These are phyloP conservation scores for Mastigias papua DNA, from an alignment of 30 jellyfish, hydroid and myxozoan species.

Conservation along the genomic window DNA sequence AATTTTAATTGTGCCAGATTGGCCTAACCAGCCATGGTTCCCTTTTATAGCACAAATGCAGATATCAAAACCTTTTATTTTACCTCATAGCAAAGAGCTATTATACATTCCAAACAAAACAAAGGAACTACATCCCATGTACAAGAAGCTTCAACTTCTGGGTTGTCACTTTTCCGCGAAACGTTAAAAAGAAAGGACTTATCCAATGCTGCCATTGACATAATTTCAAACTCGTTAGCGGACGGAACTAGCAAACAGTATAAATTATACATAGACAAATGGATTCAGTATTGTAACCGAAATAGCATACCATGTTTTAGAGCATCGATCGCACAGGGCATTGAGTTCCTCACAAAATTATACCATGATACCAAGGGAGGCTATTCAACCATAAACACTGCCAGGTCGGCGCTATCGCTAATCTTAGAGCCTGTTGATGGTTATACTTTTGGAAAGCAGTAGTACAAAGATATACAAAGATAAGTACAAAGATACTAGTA, in stretches of 20 bases:
- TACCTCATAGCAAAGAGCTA: constrained; percentile 41
- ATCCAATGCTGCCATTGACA: background rate
- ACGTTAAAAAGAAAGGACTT: background rate
- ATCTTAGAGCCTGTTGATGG: constrained; percentile 12
- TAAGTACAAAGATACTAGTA: no score
- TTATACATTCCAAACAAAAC: constrained; percentile 45
- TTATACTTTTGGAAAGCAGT: background rate
- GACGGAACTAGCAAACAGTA: constrained; percentile 26
- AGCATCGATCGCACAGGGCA: background rate
- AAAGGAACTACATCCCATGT: constrained; percentile 27
- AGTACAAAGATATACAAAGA: no score
- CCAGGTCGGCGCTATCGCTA: constrained; percentile 33
- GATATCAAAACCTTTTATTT: constrained; percentile 4
- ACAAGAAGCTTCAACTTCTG: constrained; percentile 23
- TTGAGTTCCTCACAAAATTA: constrained; percentile 12
- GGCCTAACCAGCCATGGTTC: constrained; percentile 64
- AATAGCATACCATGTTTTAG: background rate
- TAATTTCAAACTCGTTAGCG: background rate
- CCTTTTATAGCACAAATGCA: background rate
- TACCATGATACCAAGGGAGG: constrained; percentile 7
- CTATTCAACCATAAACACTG: constrained; percentile 30
- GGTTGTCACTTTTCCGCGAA: background rate
- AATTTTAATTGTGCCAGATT: constrained; percentile 59
- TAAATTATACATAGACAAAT: background rate
- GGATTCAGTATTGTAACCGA: constrained; percentile 12